These are phyloP conservation scores for Salmo trutta DNA, from an alignment of 2,797 vertebrate species.

Conservation along the genomic window DNA sequence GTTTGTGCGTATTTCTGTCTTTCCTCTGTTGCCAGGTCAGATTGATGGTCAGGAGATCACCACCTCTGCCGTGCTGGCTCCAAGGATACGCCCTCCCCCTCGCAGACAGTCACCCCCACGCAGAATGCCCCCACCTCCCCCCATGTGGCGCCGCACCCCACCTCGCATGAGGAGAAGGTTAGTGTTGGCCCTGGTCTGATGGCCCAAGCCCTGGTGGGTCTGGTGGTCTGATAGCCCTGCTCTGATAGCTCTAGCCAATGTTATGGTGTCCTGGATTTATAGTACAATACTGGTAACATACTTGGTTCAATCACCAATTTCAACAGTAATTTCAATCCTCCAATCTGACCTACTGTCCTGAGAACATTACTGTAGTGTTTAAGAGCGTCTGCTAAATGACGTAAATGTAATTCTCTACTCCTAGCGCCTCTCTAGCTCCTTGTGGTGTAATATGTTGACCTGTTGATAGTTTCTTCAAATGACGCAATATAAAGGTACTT, in stretches of 20 bases:
- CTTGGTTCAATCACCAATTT: background rate
- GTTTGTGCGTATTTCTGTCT: background rate
- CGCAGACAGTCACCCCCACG: conserved; percentile 81
- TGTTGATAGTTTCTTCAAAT: background rate
- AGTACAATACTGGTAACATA: background rate
- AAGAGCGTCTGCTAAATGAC: too few relatives aligned
- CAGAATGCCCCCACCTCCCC: conserved; percentile 84
- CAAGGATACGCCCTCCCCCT: conserved; percentile 70
- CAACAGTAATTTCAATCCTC: background rate
- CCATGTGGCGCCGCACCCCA: conserved; percentile 86
- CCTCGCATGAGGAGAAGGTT: conserved; percentile 87
- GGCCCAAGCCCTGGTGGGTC: too few relatives aligned
- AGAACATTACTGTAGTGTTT: background rate
- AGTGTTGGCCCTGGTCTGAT: conserved; percentile 18
- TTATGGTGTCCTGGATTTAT: background rate
- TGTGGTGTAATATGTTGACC: background rate
- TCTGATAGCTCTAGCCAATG: too few relatives aligned
- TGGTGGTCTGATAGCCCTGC: too few relatives aligned
- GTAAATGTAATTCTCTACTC: background rate
- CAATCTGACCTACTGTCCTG: too few relatives aligned
- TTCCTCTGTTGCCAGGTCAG: conserved; percentile 71
- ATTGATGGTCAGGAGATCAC: conserved; percentile 89
- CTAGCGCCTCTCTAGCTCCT: background rate
- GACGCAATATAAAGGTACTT: background rate
- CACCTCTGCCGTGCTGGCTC: conserved; percentile 82